A percentile compares a stretch with the other conserved stretches of the same genome.
These are phyloP conservation scores for Phyllotis vaccarum DNA, from an alignment of 2,797 vertebrate species.

Conservation along the genomic window DNA sequence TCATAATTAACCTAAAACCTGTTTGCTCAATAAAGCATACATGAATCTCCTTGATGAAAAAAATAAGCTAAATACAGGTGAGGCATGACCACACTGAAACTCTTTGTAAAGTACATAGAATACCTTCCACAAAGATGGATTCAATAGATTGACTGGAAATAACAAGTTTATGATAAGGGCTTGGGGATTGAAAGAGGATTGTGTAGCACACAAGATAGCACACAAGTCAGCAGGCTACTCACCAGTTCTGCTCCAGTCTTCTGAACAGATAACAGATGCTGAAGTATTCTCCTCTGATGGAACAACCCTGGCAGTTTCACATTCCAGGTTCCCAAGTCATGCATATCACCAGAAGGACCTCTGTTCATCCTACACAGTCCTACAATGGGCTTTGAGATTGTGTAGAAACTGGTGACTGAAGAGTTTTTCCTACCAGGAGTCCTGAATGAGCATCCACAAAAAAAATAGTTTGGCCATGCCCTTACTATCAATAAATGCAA, in stretches of 20 bases:
- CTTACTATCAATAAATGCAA: rapidly evolving
- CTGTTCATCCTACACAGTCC: background rate
- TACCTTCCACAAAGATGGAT: background rate
- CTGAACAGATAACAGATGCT: no score
- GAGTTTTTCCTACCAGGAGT: background rate
- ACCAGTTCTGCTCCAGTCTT: background rate
- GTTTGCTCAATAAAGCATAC: background rate
- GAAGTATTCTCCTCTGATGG: background rate
- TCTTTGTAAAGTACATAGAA: background rate
- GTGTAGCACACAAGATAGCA: no score
- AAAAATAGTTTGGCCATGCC: rapidly evolving
- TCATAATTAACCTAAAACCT: background rate
- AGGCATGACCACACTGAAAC: background rate
- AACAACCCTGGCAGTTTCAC: background rate
- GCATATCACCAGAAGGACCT: background rate
- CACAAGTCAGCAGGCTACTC: background rate
- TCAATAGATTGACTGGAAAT: background rate
- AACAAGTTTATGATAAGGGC: background rate
- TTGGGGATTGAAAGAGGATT: background rate
- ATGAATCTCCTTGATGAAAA: background rate
- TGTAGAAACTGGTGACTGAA: background rate
- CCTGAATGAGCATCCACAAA: no score
- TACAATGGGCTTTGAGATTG: background rate
- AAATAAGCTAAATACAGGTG: background rate
- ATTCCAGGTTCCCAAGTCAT: background rate